phyloP scores from a whole-genome alignment of 2,888 invertebrate genomes.

The Rapana venosa region DNA sequence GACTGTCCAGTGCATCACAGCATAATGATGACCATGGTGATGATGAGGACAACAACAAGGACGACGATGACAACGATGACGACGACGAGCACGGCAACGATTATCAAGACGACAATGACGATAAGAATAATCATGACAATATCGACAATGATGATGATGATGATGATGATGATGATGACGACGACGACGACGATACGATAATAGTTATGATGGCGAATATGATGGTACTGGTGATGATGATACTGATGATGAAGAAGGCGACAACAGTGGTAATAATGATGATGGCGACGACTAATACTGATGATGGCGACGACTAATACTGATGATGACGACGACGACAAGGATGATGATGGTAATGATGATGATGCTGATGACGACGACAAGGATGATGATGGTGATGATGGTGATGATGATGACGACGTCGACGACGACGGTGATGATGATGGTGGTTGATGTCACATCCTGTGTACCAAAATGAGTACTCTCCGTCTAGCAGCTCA shows the following conservation, averaged over 20 bases:
- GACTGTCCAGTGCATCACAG: too few species aligned
- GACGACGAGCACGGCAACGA: neutral
- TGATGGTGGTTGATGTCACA: neutral
- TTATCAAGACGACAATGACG: neutral
- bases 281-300: too few species aligned
- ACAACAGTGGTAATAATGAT: too few species aligned
- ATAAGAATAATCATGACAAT: neutral
- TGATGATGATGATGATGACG: neutral
- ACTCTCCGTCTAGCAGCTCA: too few species aligned
- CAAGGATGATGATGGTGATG: neutral
- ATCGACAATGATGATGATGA: neutral
- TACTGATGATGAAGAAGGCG: neutral
- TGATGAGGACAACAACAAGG: neutral
- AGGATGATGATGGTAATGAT: neutral
- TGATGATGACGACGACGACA: neutral
- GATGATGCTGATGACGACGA: neutral
- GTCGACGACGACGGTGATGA: neutral
- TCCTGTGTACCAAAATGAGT: too few species aligned
- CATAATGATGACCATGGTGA: too few species aligned
- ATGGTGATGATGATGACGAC: neutral
- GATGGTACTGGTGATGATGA: neutral
- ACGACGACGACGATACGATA: neutral
- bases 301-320: too few species aligned
- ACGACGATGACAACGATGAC: neutral
- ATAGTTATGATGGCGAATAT: neutral